Evolutionary conservation across 1,140 invertebrate species (phyloP).

Genomic region (Triops longicaudatus): DNA sequence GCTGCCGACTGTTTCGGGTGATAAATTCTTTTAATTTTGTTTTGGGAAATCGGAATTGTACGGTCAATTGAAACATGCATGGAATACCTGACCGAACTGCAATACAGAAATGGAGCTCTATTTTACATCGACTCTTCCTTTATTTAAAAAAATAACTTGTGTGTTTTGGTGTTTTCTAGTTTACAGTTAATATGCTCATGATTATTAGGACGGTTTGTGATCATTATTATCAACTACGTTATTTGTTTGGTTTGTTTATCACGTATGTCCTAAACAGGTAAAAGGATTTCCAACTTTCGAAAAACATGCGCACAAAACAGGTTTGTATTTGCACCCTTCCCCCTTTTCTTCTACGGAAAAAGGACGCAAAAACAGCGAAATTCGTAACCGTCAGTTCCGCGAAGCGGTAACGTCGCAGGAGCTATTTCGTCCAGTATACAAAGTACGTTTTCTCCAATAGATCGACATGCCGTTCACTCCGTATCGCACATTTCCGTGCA

Average conservation of each 20-base stretch:
- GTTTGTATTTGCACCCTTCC: background rate
- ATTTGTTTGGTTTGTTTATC: too few species aligned
- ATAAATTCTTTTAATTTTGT: background rate
- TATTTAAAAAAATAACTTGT: too few species aligned
- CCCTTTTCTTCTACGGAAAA: background rate
- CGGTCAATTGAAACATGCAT: background rate
- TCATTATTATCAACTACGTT: too few species aligned
- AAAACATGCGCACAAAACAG: background rate
- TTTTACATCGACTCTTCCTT: background rate
- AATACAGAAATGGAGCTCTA: constrained; percentile 1
- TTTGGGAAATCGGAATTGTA: too few species aligned
- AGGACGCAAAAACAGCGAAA: background rate
- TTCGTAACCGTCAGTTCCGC: background rate
- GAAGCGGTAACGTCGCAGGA: background rate
- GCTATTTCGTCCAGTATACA: background rate
- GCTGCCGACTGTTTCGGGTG: background rate
- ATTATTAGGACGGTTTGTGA: too few species aligned
- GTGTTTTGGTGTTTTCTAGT: background rate
- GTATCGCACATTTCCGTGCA: background rate
- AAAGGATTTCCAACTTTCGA: background rate
- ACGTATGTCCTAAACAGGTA: background rate
- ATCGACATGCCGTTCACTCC: too few species aligned
- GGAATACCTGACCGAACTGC: background rate
- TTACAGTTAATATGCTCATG: too few species aligned
- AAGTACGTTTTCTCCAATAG: too few species aligned